Conservation (phyloP, 1,140 invertebrate genomes). For the Littorina saxatilis region DNA sequence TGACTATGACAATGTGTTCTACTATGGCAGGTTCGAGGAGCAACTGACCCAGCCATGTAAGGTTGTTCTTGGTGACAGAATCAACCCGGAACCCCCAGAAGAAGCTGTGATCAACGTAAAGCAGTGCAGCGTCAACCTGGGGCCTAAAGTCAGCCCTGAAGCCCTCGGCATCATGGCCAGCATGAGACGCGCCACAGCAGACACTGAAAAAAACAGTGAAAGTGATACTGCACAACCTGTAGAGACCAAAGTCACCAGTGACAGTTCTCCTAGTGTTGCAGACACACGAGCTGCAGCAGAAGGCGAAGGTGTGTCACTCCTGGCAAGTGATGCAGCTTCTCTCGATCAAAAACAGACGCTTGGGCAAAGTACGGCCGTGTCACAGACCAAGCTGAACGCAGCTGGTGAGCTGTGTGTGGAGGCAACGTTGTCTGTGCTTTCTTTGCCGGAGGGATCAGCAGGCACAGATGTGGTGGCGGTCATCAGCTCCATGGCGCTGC, state of each 20-base stretch:
- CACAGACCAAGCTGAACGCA: not conserved
- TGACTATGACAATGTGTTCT: conserved; percentile 22
- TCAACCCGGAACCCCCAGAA: not conserved
- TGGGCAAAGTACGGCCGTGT: too few relatives aligned
- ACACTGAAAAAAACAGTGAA: too few relatives aligned
- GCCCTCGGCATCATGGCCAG: not conserved
- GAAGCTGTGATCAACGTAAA: not conserved
- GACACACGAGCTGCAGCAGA: too few relatives aligned
- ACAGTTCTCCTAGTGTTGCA: too few relatives aligned
- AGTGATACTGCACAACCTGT: too few relatives aligned
- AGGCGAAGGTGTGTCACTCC: not conserved
- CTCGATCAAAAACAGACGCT: not conserved
- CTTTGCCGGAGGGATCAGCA: not conserved
- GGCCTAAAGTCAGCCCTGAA: not conserved
- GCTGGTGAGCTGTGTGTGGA: not conserved
- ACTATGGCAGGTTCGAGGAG: conserved; percentile 21
- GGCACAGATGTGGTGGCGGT: not conserved
- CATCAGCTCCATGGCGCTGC: not conserved
- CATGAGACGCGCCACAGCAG: too few relatives aligned
- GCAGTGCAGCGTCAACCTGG: not conserved
- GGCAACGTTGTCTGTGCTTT: not conserved
- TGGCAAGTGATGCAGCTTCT: not conserved
- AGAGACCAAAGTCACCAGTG: too few relatives aligned
- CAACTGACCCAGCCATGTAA: conserved; percentile 17
- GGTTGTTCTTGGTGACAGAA: conserved; percentile 16